A percentile compares a stretch with the other conserved stretches of the same genome.
Conservation (phyloP, 2,797 vertebrate genomes). For the Myripristis jacobus region DNA sequence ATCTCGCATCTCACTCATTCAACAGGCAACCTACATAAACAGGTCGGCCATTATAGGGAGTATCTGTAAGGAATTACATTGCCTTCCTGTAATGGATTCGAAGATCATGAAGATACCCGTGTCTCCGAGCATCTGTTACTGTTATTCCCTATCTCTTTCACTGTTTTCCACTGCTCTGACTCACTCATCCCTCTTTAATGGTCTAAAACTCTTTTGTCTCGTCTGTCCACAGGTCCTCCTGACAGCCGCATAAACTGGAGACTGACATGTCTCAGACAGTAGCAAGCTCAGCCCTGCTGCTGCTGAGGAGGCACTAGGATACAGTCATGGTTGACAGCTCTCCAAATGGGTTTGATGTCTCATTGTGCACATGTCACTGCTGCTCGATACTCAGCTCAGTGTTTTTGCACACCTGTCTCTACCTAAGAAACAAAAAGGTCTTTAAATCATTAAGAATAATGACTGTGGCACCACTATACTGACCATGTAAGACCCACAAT, state of each 20-base stretch:
- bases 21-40: conserved; percentile 32
- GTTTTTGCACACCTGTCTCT: conserved; percentile 25
- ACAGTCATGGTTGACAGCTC: conserved; percentile 45
- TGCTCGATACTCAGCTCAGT: not conserved
- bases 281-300: conserved; percentile 29
- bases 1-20: conserved; percentile 30
- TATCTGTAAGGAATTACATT: conserved; percentile 40
- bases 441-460: not conserved
- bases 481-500: no score
- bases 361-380: conserved; percentile 21
- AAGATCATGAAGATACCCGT: conserved; percentile 30
- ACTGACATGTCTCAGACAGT: conserved; percentile 50
- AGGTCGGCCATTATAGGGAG: conserved; percentile 29
- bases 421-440: not conserved
- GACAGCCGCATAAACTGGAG: conserved; percentile 10
- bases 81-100: conserved; percentile 11
- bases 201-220: conserved; percentile 46
- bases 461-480: not conserved
- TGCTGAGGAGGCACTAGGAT: conserved; percentile 54
- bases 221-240: conserved; percentile 30
- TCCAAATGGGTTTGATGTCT: conserved; percentile 54
- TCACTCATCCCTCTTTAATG: conserved; percentile 28
- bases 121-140: conserved; percentile 24
- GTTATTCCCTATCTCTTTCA: not conserved
- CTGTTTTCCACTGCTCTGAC: conserved; percentile 16